Evolutionary conservation across 1,140 invertebrate genomes (phyloP).

Genomic region (Zaprionus davidi): DNA sequence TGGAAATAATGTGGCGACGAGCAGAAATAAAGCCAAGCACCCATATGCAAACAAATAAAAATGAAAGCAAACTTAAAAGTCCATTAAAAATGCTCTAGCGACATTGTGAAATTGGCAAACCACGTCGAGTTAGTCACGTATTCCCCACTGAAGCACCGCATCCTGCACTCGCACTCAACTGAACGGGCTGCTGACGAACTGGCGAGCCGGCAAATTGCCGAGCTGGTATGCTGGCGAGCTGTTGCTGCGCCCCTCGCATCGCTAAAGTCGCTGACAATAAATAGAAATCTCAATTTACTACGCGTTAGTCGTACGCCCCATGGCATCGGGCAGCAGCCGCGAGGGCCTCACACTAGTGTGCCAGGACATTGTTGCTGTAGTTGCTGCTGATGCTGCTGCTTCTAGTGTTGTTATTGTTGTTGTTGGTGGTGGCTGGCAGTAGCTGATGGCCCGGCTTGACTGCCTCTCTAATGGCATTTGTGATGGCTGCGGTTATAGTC

Average conservation of each 20-base stretch:
- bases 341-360: background rate
- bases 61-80: conserved; percentile 80
- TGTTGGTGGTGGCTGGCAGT: conserved; percentile 9
- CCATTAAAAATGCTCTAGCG: conserved; percentile 77
- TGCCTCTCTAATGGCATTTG: conserved; percentile 77
- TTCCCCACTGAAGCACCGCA: conserved; percentile 1
- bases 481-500: conserved; percentile 77
- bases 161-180: background rate
- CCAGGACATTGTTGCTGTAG: conserved; percentile 24
- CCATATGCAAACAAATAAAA: conserved; percentile 56
- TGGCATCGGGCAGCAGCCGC: conserved; percentile 21
- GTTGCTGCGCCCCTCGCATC: conserved; percentile 29
- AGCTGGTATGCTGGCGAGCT: background rate
- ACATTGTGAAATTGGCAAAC: conserved; percentile 72
- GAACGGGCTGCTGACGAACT: background rate
- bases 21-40: conserved; percentile 29
- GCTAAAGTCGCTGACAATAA: conserved; percentile 67
- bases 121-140: conserved; percentile 62
- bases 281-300: conserved; percentile 82
- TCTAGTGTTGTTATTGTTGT: background rate
- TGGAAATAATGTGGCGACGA: conserved; percentile 22
- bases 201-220: background rate
- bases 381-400: conserved; percentile 3
- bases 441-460: conserved; percentile 37
- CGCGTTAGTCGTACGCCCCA: conserved; percentile 61